phyloP scores from a whole-genome alignment of 2,888 invertebrate genomes.

The Trichopoda pennipes region DNA sequence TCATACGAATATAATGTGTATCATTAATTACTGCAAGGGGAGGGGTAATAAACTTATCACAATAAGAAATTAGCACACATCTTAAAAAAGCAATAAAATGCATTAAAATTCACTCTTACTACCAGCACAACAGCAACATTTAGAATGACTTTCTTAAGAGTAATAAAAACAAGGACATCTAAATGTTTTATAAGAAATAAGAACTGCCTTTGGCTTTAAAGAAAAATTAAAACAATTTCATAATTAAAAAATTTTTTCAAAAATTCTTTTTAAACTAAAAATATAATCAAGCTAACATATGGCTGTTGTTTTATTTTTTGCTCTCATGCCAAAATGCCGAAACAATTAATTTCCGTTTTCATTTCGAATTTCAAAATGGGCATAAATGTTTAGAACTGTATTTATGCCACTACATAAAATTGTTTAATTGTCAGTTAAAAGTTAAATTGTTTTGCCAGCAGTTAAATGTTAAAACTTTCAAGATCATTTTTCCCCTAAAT shows the following conservation, averaged over 20 bases:
- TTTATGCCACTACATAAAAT: constrained; percentile 62
- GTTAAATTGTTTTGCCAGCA: constrained; percentile 46
- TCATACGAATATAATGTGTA: constrained; percentile 56
- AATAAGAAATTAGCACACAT: constrained; percentile 69
- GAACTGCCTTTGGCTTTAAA: constrained; percentile 21
- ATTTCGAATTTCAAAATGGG: constrained; percentile 40
- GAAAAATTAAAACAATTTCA: constrained; percentile 53
- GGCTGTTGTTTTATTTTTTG: constrained; percentile 13
- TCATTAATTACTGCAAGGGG: constrained; percentile 64
- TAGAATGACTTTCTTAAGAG: constrained; percentile 34
- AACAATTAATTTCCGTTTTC: constrained; percentile 65
- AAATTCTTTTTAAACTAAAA: constrained; percentile 32
- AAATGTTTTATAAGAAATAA: constrained; percentile 8
- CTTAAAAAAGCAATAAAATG: constrained; percentile 64
- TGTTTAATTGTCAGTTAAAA: constrained; percentile 67
- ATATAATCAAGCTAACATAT: constrained; percentile 29
- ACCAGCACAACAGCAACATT: neutral
- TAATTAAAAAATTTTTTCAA: constrained; percentile 55
- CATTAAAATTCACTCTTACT: constrained; percentile 60
- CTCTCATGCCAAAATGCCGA: constrained; percentile 58
- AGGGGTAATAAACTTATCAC: constrained; percentile 70
- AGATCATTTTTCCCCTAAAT: constrained; percentile 19
- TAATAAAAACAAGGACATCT: neutral
- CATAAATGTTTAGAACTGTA: constrained; percentile 63
- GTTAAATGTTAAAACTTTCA: constrained; percentile 2